Conservation (phyloP, 2,113 vertebrate species). For the Bufo gargarizans region DNA sequence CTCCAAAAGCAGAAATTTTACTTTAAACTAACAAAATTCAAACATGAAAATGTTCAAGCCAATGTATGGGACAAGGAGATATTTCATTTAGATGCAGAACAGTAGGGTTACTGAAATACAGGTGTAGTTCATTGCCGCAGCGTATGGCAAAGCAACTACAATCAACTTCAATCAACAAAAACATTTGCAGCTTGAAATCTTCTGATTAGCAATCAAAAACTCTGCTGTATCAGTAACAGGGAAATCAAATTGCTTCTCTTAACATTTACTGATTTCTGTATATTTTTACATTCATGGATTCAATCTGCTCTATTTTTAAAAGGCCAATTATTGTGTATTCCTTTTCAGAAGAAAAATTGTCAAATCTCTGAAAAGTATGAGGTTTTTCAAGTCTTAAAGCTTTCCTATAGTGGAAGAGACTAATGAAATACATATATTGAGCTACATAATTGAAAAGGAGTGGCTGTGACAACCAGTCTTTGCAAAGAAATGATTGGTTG, state of each 20-base stretch:
- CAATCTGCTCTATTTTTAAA: slow-evolving; percentile 41
- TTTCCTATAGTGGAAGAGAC: neutral
- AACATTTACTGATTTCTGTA: slow-evolving; percentile 49
- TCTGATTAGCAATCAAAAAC: slow-evolving; percentile 60
- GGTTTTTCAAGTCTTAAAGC: neutral
- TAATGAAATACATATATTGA: neutral
- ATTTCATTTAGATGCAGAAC: slow-evolving; percentile 22
- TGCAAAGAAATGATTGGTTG: neutral
- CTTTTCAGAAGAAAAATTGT: slow-evolving; percentile 9
- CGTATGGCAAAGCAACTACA: slow-evolving; percentile 48
- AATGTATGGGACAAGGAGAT: neutral
- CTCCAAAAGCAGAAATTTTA: neutral
- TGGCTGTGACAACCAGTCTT: neutral
- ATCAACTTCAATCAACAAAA: slow-evolving; percentile 59
- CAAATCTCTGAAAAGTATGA: neutral
- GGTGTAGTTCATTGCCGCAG: slow-evolving; percentile 50
- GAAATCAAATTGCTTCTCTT: slow-evolving; percentile 37
- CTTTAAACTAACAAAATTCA: neutral
- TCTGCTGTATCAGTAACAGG: slow-evolving; percentile 49
- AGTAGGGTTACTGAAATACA: slow-evolving; percentile 41
- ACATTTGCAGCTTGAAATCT: slow-evolving; percentile 44
- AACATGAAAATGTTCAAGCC: neutral
- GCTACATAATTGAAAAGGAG: neutral
- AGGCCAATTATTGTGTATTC: neutral
- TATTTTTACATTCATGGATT: slow-evolving; percentile 43